phyloP scores from a whole-genome alignment of 2,113 vertebrate genomes.

The Centrocercus urophasianus region DNA sequence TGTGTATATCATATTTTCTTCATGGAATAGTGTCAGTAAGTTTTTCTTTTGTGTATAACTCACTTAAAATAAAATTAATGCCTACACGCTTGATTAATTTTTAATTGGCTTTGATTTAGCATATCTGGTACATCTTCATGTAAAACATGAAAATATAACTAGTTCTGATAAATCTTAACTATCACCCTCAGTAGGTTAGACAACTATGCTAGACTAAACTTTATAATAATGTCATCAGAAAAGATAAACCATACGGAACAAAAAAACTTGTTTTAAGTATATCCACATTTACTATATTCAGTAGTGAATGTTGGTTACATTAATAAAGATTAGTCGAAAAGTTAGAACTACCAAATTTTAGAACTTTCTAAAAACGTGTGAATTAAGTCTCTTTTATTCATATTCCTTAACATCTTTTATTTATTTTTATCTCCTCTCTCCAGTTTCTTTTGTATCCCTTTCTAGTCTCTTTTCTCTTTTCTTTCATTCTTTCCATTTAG shows the following conservation, averaged over 20 bases:
- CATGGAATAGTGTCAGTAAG: not conserved
- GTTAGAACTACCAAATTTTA: not conserved
- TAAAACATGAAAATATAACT: fast-evolving
- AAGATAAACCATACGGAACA: not conserved
- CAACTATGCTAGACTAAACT: not conserved
- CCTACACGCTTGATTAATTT: not conserved
- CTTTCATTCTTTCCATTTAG: not conserved
- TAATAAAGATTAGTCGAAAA: not conserved
- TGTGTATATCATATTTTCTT: not conserved
- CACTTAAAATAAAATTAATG: not conserved
- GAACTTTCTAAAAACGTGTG: not conserved
- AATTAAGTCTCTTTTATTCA: not conserved
- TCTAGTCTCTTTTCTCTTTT: not conserved
- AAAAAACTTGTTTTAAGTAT: not conserved
- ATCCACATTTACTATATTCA: not conserved
- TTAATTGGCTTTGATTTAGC: not conserved
- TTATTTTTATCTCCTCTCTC: not conserved
- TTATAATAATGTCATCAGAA: not conserved
- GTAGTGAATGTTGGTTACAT: not conserved
- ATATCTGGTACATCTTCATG: no score
- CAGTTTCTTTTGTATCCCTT: not conserved
- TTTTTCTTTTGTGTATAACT: not conserved
- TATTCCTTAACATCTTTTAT: not conserved
- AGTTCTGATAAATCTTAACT: not conserved
- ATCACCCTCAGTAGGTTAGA: not conserved